Evolutionary conservation across 2,888 invertebrate genomes (phyloP).

Genomic region (Agonum fuliginosum): DNA sequence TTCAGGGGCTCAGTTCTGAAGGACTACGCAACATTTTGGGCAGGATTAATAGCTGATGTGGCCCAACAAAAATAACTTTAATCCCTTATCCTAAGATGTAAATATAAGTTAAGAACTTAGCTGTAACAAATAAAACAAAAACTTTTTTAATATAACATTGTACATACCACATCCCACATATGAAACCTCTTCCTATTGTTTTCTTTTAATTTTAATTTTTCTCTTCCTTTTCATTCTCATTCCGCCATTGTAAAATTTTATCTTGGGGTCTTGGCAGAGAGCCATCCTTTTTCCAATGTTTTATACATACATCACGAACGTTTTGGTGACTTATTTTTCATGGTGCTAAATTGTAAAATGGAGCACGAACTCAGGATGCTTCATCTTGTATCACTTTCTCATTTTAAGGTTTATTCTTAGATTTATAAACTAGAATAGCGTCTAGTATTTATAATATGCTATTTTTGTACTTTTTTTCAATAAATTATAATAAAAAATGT

Average conservation of each 20-base stretch:
- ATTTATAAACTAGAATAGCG: not conserved
- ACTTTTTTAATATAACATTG: constrained; percentile 13
- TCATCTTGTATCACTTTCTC: constrained; percentile 11
- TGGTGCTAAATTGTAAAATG: not conserved
- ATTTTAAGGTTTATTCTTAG: not conserved
- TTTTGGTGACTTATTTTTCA: not conserved
- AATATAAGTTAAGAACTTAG: constrained; percentile 1
- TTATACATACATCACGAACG: constrained; percentile 10
- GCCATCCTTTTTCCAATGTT: constrained; percentile 21
- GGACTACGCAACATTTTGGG: constrained; percentile 86
- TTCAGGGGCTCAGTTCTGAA: constrained; percentile 85
- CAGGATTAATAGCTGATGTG: constrained; percentile 78
- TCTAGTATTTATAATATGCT: too few species aligned
- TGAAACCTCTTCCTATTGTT: not conserved
- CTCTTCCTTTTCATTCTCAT: not conserved
- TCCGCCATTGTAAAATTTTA: not conserved
- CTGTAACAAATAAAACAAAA: not conserved
- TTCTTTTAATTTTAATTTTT: not conserved
- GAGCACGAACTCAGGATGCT: not conserved
- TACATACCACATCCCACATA: not conserved
- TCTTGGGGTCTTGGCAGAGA: not conserved
- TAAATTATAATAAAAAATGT: too few species aligned
- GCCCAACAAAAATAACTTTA: constrained; percentile 61
- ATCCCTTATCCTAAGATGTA: not conserved
- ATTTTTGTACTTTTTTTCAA: not conserved